Evolutionary conservation across 2,113 vertebrate species (phyloP), one percentile per base, ranked within the genome.

Genomic region (Brachyhypopomus gauderio): DNA sequence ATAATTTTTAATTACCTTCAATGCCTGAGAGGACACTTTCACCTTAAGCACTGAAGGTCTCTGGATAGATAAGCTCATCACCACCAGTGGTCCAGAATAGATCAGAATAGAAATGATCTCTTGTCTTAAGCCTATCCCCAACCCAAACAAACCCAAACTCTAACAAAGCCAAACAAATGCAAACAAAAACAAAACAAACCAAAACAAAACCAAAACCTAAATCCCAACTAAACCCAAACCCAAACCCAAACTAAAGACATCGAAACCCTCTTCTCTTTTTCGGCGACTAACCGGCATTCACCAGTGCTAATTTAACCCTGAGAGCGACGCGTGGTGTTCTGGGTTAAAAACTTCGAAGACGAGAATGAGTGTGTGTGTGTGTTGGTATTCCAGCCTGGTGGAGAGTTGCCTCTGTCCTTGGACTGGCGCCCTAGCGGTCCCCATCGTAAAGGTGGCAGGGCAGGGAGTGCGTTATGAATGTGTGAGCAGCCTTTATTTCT

Each of bases 1-100:
- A 89, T 90, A 78, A 91, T 91, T 91, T 89, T 89, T 90, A 92
- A 93, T 93, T 92, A 93, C 88, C 86, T 89, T 85, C 80, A 81
- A 88, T 83, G 77, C 84, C 85, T 74, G 77, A 6, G 67, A 67
- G 79, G 77, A 75, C 63, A 25, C 83, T 78, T 66, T 72, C 77
- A 83, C 88, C 72, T 91, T 84, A 89, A 86, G 80, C 88, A 87
- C 86, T 85, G 60, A 76, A 80, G 58, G 58, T 85, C 86, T 78
- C 82, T 90, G 87, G 56, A 82, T 86, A 83, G 79, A 67, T 67
- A 74, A 81, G 72, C 64, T 81, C 64, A 81, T 86, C 41, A 78
- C 69, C 59, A 59, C 62, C 72, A 83, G 66, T 72, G 79, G 74
- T 77, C 64, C 11, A 17, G 60, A 62, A 67, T 45, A 62, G 9